Evolutionary conservation across 2,113 vertebrate species (phyloP).

Genomic region (Leptocoma aspasia): DNA sequence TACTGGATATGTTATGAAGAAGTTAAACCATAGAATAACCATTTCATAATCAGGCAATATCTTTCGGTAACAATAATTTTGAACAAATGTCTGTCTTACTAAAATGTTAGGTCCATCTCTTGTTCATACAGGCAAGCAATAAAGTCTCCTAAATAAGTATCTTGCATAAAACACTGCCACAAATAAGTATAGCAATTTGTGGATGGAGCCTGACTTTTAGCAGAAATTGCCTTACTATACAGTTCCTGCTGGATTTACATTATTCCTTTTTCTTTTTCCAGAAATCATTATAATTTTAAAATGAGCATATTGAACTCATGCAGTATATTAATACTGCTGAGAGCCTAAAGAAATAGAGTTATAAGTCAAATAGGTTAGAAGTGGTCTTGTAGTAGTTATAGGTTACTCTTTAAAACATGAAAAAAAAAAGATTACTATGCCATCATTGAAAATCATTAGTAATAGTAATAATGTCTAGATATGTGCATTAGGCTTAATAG

Average conservation of each 20-base stretch:
- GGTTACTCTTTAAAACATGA: background rate
- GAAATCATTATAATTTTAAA: background rate
- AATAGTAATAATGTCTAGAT: background rate
- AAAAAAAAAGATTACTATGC: background rate
- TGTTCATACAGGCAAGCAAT: background rate
- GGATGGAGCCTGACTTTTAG: background rate
- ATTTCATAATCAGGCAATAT: background rate
- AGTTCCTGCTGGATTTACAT: background rate
- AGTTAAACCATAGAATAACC: background rate
- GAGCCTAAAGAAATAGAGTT: background rate
- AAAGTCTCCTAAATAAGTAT: background rate
- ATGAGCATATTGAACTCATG: background rate
- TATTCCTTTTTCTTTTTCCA: background rate
- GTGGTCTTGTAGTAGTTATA: background rate
- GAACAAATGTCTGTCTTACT: background rate
- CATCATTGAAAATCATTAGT: background rate
- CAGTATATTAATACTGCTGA: background rate
- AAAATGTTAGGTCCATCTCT: background rate
- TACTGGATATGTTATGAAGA: background rate
- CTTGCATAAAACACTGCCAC: background rate
- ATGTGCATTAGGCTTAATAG: background rate
- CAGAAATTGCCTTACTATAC: background rate
- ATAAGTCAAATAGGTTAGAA: background rate
- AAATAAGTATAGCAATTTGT: background rate
- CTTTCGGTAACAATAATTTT: background rate